Conservation (phyloP, 2,888 invertebrate species). For the Thereva unica region DNA sequence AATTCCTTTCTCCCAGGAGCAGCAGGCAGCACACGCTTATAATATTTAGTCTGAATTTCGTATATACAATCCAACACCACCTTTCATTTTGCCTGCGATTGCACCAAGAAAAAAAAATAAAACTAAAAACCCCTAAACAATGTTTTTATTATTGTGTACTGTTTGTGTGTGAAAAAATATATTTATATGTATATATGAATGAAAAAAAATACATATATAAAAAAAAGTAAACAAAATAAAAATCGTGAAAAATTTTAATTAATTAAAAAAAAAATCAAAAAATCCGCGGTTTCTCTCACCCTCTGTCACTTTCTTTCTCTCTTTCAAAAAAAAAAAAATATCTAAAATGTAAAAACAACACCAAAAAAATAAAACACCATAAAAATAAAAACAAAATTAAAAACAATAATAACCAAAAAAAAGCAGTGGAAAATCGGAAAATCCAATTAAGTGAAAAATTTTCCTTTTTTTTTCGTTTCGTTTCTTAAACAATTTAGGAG, state of each 20-base stretch:
- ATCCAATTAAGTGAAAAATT: slow-evolving; percentile 20
- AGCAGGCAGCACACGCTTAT: too few relatives aligned
- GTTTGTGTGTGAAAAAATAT: too few relatives aligned
- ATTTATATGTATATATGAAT: too few relatives aligned
- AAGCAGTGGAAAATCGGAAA: slow-evolving; percentile 1
- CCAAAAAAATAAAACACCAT: neutral
- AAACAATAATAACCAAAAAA: neutral
- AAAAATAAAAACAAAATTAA: neutral
- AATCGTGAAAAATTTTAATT: too few relatives aligned
- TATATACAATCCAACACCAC: neutral
- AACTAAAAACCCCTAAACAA: too few relatives aligned
- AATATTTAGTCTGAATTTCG: neutral
- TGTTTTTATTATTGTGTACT: too few relatives aligned
- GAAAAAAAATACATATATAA: too few relatives aligned
- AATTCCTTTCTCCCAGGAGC: too few relatives aligned
- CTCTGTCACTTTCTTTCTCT: slow-evolving; percentile 3
- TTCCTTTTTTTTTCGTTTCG: slow-evolving; percentile 14
- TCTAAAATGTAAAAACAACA: neutral
- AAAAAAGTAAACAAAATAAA: too few relatives aligned
- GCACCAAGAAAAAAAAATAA: neutral
- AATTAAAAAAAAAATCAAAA: too few relatives aligned
- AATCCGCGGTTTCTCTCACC: neutral
- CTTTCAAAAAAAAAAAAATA: slow-evolving; percentile 1
- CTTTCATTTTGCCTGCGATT: slow-evolving; percentile 4
- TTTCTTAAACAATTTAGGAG: slow-evolving; percentile 63